Conservation (phyloP, 1,140 invertebrate genomes). For the Pissodes strobi region DNA sequence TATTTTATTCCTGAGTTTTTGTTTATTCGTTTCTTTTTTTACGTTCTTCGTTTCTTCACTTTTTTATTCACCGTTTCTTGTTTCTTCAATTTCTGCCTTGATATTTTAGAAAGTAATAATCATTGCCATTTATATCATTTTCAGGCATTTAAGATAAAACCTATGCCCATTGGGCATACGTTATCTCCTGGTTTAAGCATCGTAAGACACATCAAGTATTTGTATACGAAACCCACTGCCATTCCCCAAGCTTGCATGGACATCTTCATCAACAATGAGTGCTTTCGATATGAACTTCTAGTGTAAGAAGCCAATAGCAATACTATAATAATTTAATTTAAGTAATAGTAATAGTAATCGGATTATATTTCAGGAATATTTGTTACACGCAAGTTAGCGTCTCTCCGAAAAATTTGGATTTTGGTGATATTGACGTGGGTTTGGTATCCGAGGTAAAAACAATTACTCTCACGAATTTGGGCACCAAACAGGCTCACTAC, state of each 20-base stretch:
- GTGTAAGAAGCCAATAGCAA: too few species aligned
- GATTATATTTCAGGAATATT: slow-evolving; percentile 24
- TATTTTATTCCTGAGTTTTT: too few species aligned
- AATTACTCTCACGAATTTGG: slow-evolving; percentile 33
- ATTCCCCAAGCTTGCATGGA: slow-evolving; percentile 27
- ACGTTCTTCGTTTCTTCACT: too few species aligned
- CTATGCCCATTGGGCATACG: slow-evolving; percentile 1
- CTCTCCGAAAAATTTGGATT: slow-evolving; percentile 36
- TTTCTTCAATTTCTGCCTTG: too few species aligned
- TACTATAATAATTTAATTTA: too few species aligned
- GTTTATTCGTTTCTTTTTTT: too few species aligned
- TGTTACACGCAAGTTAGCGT: slow-evolving; percentile 18
- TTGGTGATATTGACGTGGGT: slow-evolving; percentile 41
- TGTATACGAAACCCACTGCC: slow-evolving; percentile 26
- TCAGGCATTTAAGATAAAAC: slow-evolving; percentile 31
- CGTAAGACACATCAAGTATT: slow-evolving; percentile 16
- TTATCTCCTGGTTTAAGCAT: slow-evolving; percentile 35
- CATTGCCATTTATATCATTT: too few species aligned
- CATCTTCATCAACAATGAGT: slow-evolving; percentile 31
- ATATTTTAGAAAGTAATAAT: too few species aligned
- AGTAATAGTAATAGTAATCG: neutral
- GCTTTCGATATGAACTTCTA: slow-evolving; percentile 25
- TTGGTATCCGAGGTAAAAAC: slow-evolving; percentile 30
- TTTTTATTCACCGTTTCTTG: too few species aligned
- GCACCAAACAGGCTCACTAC: slow-evolving; percentile 34